Conservation (phyloP, 2,888 invertebrate species). For the Labia minor region DNA sequence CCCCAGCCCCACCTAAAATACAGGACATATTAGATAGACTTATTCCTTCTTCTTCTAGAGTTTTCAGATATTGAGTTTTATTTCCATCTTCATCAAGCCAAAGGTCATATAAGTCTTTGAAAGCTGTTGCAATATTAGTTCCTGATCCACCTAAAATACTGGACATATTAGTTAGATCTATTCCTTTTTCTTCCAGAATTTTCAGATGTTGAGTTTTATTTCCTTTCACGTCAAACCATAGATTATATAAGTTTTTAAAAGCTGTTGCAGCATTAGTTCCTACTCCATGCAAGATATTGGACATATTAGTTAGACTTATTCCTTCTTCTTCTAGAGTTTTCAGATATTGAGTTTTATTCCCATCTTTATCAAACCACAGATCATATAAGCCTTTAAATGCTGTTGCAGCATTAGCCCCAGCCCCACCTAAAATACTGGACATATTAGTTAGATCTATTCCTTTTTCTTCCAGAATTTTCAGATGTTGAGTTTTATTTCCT, state of each 20-base stretch:
- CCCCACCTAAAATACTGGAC: too few species aligned
- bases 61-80: conserved; percentile 13
- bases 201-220: background rate
- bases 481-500: too few species aligned
- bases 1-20: background rate
- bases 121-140: background rate
- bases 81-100: background rate
- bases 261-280: background rate
- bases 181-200: background rate
- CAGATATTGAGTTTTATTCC: too few species aligned
- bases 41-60: conserved; percentile 15
- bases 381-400: too few species aligned
- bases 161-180: background rate
- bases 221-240: background rate
- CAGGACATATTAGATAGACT: background rate
- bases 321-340: too few species aligned
- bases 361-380: too few species aligned
- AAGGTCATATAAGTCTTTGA: background rate
- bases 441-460: too few species aligned
- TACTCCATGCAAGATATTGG: background rate
- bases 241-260: background rate
- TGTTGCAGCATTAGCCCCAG: too few species aligned
- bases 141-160: background rate
- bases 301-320: too few species aligned
- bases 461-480: too few species aligned